Base-by-base conservation (phyloP, 2,113 vertebrate genomes). In the Gnathonemus echidnorhynchus region DNA sequence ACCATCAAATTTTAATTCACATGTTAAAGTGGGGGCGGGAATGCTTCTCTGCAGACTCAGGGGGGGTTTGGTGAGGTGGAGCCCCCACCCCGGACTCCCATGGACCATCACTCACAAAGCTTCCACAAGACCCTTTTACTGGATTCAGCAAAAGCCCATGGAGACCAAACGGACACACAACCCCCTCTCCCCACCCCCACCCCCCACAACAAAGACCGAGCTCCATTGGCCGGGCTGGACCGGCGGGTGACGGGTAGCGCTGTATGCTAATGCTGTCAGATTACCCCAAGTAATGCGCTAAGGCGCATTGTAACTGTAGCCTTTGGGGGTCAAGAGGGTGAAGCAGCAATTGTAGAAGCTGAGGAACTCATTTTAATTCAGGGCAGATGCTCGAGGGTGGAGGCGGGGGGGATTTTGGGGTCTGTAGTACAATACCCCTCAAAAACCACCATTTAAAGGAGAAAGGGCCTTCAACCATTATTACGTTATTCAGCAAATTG, bases 341-440 rank as follows among this genome's bases (percentile, higher is more conserved):
- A 74, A 74, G 66, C n/a, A 46, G 89, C 74, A 58, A 89, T 85
- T 89, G 89, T 85, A 84, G 52, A 50, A 46, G 74, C 49, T 52
- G 42, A 90, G 74, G 70, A 52, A 90, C 66, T 83, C 27, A 48
- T 90, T 88, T 53, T 84, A 84, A 90, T 90, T 88, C 90, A 90
- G 66, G 86, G 77, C 49, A 83, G 66, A 86, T 53, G 88, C n/a
- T 80, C 0, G 74, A 80, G 74, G 88, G 70, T 62, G 83, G 4
- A 21, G 35, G 21, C 21, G 15, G 90, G 74, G 89, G 89, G 70
- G 56, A 88, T 77, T 83, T 88, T 0, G 27, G 90, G 74, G 35
- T 80, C 88, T 88, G 49, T 88, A 88, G 86, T 52, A 88, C 66
- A 83, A 90, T 90, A 88, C 86, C 48, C 35, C 45, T 42, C 86